A percentile compares a stretch with the other conserved stretches of the same genome.
Conservation (phyloP, 1,140 invertebrate species). For the Aricia agestis region DNA sequence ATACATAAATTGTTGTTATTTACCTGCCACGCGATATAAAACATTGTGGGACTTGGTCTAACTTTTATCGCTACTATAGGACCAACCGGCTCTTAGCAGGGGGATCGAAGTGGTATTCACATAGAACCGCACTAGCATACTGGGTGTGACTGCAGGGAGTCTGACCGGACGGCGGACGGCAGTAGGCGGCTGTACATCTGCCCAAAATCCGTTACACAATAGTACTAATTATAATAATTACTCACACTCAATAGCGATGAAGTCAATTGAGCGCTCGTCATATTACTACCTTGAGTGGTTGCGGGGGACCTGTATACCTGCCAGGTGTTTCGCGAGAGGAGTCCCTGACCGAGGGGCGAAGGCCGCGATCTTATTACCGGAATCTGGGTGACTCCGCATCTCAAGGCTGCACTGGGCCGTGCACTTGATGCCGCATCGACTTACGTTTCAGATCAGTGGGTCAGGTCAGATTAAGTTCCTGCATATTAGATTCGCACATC, state of each 20-base stretch:
- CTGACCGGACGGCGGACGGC: neutral
- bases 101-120: neutral
- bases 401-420: too few relatives aligned
- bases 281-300: neutral
- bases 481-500: too few relatives aligned
- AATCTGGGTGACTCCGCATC: too few relatives aligned
- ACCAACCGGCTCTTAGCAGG: neutral
- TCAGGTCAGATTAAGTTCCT: too few relatives aligned
- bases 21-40: neutral
- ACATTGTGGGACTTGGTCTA: neutral
- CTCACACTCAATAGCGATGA: neutral
- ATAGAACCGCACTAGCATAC: neutral
- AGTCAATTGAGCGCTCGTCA: neutral
- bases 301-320: neutral
- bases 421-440: too few relatives aligned
- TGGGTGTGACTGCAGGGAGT: neutral
- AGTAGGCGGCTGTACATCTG: neutral
- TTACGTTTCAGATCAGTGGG: too few relatives aligned
- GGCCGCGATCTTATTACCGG: too few relatives aligned
- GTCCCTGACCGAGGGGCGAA: neutral
- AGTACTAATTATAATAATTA: constrained; percentile 4
- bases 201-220: neutral
- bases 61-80: neutral
- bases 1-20: neutral
- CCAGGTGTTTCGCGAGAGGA: neutral